phyloP scores from a whole-genome alignment of 2,888 invertebrate genomes.

The Pristionchus japonicus region DNA sequence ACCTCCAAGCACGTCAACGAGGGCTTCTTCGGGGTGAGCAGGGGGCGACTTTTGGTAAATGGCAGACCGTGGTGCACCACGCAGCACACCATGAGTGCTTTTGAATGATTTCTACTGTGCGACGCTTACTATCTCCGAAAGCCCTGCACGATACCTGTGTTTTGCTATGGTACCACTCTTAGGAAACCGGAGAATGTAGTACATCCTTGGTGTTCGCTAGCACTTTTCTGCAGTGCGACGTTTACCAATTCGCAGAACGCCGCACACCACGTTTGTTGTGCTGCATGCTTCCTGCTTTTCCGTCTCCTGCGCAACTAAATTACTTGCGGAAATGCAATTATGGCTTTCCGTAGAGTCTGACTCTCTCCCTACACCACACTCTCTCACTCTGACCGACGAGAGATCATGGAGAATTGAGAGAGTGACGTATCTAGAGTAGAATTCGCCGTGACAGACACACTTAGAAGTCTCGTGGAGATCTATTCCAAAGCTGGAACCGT shows the following conservation, averaged over 20 bases:
- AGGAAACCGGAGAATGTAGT: no score
- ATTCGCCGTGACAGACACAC: background rate
- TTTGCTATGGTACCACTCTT: no score
- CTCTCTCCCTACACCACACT: no score
- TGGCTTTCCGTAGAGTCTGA: background rate
- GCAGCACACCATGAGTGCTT: no score
- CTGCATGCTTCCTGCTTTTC: background rate
- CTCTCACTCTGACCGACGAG: no score
- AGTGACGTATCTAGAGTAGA: no score
- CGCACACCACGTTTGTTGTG: background rate
- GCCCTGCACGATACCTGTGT: background rate
- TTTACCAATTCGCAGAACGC: background rate
- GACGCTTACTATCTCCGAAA: background rate
- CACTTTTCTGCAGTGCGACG: background rate
- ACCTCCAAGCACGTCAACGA: constrained; percentile 65
- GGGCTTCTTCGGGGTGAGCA: constrained; percentile 63
- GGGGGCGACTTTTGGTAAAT: background rate
- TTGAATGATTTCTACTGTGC: background rate
- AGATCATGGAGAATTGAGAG: no score
- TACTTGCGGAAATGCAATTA: constrained; percentile 3
- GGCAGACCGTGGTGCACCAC: background rate
- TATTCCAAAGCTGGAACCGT: background rate
- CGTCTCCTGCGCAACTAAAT: background rate
- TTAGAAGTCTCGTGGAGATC: background rate
- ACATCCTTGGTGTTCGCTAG: no score